Evolutionary conservation across 2,888 invertebrate genomes (phyloP).

Genomic region (Rutpela maculata): DNA sequence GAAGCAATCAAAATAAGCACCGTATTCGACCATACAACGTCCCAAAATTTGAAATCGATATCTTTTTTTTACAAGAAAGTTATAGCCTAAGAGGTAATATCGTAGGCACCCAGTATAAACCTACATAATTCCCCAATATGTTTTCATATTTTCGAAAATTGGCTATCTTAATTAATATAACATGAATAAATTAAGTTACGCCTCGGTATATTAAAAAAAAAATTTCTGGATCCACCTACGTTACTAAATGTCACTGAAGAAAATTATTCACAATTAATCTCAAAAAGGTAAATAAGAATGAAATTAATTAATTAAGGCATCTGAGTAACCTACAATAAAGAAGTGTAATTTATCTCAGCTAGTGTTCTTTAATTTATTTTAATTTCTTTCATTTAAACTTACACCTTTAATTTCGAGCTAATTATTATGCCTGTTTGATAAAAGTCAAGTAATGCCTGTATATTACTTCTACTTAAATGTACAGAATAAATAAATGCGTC

Average conservation of each 20-base stretch:
- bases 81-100: too few relatives aligned
- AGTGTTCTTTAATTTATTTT: background rate
- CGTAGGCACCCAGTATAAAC: too few relatives aligned
- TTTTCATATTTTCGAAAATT: too few relatives aligned
- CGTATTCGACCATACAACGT: too few relatives aligned
- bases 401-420: background rate
- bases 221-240: background rate
- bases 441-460: background rate
- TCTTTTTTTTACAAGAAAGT: too few relatives aligned
- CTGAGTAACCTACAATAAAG: background rate
- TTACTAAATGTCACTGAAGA: background rate
- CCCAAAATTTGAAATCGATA: too few relatives aligned
- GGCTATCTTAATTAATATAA: too few relatives aligned
- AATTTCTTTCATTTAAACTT: background rate
- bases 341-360: background rate
- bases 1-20: too few relatives aligned
- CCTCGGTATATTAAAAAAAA: background rate
- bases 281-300: background rate
- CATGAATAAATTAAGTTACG: background rate
- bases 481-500: background rate
- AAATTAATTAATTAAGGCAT: conserved; percentile 3
- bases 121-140: too few relatives aligned
- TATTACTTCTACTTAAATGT: background rate
- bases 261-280: background rate
- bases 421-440: background rate